A percentile compares a stretch with the other conserved stretches of the same genome.
These are phyloP conservation scores for Acronicta psi DNA, from an alignment of 2,888 invertebrate species.

Conservation along the genomic window DNA sequence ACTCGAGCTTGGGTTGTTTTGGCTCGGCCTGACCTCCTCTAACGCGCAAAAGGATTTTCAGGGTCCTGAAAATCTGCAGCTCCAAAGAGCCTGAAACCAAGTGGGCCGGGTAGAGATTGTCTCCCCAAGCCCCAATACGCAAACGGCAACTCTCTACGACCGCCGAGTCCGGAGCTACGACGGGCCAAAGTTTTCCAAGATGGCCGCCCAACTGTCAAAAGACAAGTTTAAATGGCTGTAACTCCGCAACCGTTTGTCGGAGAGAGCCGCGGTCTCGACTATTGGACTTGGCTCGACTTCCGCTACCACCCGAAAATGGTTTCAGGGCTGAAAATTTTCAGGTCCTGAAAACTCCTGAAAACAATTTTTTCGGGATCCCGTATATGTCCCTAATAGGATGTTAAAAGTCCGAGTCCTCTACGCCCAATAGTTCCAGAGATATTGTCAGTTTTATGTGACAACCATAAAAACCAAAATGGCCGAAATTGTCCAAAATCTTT, in stretches of 20 bases:
- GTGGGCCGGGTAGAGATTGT: neutral
- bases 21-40: too few species aligned
- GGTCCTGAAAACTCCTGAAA: slow-evolving; percentile 4
- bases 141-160: slow-evolving; percentile 1
- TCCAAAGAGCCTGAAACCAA: neutral
- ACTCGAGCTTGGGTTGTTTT: too few species aligned
- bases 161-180: neutral
- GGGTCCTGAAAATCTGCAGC: too few species aligned
- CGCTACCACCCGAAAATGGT: neutral
- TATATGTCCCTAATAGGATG: neutral
- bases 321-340: too few species aligned
- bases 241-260: too few species aligned
- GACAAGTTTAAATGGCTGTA: too few species aligned
- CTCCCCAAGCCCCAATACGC: neutral
- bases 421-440: neutral
- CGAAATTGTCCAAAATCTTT: neutral
- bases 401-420: neutral
- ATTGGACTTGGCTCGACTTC: neutral
- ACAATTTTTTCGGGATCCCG: neutral
- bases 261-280: neutral
- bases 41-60: too few species aligned
- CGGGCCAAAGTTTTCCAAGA: neutral
- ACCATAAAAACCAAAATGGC: neutral
- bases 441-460: neutral
- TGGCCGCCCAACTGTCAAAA: too few species aligned